phyloP scores from a whole-genome alignment of 2,888 invertebrate species.

The Hirtodrosophila duncani region DNA sequence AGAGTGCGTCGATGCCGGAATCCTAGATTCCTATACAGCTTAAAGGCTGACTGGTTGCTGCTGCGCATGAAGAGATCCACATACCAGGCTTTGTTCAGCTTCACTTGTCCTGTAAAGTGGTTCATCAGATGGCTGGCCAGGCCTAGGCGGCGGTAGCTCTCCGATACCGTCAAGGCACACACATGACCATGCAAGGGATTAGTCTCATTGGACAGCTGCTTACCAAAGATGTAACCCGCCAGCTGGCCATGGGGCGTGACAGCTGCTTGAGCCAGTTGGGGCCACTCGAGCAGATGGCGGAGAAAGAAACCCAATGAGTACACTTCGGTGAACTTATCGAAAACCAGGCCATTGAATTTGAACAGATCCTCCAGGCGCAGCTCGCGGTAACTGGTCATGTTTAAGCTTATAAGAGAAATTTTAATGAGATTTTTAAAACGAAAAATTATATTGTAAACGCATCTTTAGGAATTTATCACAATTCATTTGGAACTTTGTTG shows the following conservation, averaged over 20 bases:
- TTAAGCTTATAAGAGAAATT: not conserved
- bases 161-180: slow-evolving; percentile 34
- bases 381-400: slow-evolving; percentile 43
- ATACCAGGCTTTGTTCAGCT: slow-evolving; percentile 30
- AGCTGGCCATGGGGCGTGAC: slow-evolving; percentile 18
- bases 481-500: too few species aligned
- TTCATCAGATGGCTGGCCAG: slow-evolving; percentile 48
- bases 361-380: slow-evolving; percentile 50
- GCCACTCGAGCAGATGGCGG: slow-evolving; percentile 39
- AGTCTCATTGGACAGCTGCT: not conserved
- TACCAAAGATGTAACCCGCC: slow-evolving; percentile 52
- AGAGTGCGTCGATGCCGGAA: slow-evolving; percentile 22
- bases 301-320: slow-evolving; percentile 45
- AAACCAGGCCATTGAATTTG: slow-evolving; percentile 47
- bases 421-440: too few species aligned
- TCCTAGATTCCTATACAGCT: slow-evolving; percentile 37
- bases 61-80: slow-evolving; percentile 40
- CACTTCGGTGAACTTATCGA: slow-evolving; percentile 50
- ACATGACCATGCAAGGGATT: slow-evolving; percentile 37
- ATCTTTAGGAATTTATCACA: too few species aligned
- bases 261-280: slow-evolving; percentile 38
- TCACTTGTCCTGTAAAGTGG: slow-evolving; percentile 12
- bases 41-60: slow-evolving; percentile 40
- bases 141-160: slow-evolving; percentile 45
- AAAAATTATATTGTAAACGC: too few species aligned